Evolutionary conservation across 1,140 invertebrate species (phyloP).

Genomic region (Microplitis demolitor): DNA sequence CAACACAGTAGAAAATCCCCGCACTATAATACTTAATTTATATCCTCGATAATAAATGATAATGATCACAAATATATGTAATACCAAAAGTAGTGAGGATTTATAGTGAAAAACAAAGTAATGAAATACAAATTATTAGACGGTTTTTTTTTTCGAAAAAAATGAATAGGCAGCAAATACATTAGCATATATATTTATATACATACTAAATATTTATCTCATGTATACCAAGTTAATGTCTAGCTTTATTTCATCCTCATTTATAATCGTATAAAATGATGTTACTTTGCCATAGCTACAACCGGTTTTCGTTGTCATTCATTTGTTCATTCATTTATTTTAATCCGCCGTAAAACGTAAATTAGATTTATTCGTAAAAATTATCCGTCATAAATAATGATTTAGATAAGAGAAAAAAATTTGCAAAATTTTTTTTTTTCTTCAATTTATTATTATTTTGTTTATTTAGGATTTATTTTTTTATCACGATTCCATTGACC

Average conservation of each 20-base stretch:
- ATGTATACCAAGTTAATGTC: not conserved
- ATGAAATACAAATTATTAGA: too few relatives aligned
- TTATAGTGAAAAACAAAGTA: too few relatives aligned
- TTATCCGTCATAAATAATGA: not conserved
- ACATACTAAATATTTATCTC: not conserved
- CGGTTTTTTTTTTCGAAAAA: too few relatives aligned
- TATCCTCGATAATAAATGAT: not conserved
- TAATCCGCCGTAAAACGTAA: too few relatives aligned
- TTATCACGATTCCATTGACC: not conserved
- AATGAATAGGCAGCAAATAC: too few relatives aligned
- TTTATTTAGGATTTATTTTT: not conserved
- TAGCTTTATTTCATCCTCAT: not conserved
- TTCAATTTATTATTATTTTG: not conserved
- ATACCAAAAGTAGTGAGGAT: too few relatives aligned
- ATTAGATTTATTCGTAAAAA: not conserved
- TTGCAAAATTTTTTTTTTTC: not conserved
- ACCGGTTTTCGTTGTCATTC: not conserved
- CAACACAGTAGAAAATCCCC: not conserved
- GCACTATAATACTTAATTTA: not conserved
- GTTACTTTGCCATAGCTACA: not conserved
- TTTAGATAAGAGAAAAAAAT: not conserved
- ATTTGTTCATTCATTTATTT: not conserved
- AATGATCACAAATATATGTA: not conserved
- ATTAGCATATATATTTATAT: too few relatives aligned
- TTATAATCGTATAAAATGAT: not conserved